A percentile compares a stretch with the other conserved stretches of the same genome.
Evolutionary conservation across 1,140 invertebrate genomes (phyloP).

Genomic region (Manduca sexta): DNA sequence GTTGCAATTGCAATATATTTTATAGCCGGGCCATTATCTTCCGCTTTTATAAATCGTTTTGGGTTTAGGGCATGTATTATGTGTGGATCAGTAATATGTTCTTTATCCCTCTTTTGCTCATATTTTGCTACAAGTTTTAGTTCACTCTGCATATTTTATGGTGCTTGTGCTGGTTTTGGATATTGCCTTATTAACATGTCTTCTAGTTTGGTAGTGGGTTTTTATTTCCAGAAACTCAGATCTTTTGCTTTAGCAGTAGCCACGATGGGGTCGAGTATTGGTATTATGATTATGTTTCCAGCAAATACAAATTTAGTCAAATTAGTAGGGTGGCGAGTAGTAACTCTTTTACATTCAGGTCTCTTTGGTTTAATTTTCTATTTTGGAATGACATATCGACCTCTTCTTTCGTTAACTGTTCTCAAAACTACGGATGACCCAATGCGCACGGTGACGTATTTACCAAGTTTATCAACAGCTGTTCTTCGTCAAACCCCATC

Average conservation of each 20-base stretch:
- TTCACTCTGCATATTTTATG: slow-evolving; percentile 47
- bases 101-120: slow-evolving; percentile 43
- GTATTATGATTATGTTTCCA: slow-evolving; percentile 81
- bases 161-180: slow-evolving; percentile 81
- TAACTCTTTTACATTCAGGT: slow-evolving; percentile 82
- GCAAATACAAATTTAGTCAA: slow-evolving; percentile 79
- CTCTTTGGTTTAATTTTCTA: slow-evolving; percentile 51
- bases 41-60: slow-evolving; percentile 81
- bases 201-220: slow-evolving; percentile 83
- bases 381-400: slow-evolving; percentile 49
- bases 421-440: slow-evolving; percentile 43
- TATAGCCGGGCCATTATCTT: slow-evolving; percentile 82
- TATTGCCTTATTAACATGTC: slow-evolving; percentile 79
- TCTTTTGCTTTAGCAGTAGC: slow-evolving; percentile 85
- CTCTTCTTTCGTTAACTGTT: slow-evolving; percentile 49
- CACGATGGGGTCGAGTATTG: slow-evolving; percentile 86
- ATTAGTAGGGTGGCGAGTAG: slow-evolving; percentile 80
- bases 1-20: slow-evolving; percentile 55
- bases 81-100: slow-evolving; percentile 71
- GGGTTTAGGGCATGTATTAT: slow-evolving; percentile 83
- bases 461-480: slow-evolving; percentile 47
- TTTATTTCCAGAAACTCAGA: slow-evolving; percentile 87
- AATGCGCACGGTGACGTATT: slow-evolving; percentile 60
- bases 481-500: slow-evolving; percentile 20
- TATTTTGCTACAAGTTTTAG: slow-evolving; percentile 46